Percentiles rank a stretch among this genome's conserved stretches.
Evolutionary conservation across 2,888 invertebrate genomes (phyloP).

Genomic region (Augochlorella aurata): DNA sequence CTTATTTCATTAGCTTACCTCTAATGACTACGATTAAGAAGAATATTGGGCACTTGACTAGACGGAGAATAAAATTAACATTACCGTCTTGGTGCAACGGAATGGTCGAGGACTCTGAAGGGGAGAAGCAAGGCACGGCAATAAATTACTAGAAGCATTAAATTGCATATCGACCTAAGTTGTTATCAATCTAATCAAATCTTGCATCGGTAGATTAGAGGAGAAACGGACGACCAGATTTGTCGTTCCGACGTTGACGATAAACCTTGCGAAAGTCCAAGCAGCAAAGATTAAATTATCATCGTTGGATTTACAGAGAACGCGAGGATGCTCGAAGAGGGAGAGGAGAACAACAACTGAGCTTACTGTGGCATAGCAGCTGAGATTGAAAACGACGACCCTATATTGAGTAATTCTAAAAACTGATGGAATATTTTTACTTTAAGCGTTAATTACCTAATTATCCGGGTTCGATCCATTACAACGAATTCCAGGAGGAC

Average conservation of each 20-base stretch:
- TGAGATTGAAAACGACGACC: too few relatives aligned
- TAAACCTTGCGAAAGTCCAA: not conserved
- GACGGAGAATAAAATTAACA: not conserved
- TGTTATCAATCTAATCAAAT: too few relatives aligned
- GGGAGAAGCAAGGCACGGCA: not conserved
- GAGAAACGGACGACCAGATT: not conserved
- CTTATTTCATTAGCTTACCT: constrained; percentile 2
- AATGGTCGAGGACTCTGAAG: not conserved
- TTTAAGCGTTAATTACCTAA: not conserved
- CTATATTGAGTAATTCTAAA: too few relatives aligned
- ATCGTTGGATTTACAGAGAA: not conserved
- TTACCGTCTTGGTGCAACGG: not conserved
- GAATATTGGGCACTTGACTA: constrained; percentile 1
- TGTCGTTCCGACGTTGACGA: not conserved
- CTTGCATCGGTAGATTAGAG: too few relatives aligned
- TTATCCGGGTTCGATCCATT: not conserved
- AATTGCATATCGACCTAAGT: too few relatives aligned
- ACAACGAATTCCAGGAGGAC: not conserved
- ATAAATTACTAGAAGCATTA: too few relatives aligned
- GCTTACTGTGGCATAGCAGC: not conserved
- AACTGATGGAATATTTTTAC: not conserved
- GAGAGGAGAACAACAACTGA: not conserved
- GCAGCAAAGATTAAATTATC: not conserved
- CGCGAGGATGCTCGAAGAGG: not conserved
- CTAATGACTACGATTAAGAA: not conserved